Evolutionary conservation across 2,113 vertebrate genomes (phyloP).

Genomic region (Promerops cafer): DNA sequence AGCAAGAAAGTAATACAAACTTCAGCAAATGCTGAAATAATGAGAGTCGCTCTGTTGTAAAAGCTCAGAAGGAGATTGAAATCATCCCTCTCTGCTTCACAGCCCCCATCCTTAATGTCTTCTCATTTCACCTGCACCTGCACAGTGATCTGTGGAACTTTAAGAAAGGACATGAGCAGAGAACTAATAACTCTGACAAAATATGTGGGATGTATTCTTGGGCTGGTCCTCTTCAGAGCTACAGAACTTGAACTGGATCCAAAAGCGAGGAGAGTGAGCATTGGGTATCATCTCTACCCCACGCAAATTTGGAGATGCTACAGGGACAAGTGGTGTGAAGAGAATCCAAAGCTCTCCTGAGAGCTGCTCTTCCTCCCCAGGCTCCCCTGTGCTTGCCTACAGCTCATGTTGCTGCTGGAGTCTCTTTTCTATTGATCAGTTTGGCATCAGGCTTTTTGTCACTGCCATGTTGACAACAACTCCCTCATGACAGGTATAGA

Average conservation of each 20-base stretch:
- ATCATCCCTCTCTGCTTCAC: background rate
- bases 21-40: constrained; percentile 7
- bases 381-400: background rate
- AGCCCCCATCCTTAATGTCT: background rate
- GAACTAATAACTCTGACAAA: background rate
- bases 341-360: background rate
- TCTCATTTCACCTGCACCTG: background rate
- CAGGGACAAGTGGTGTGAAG: background rate
- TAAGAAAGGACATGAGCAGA: background rate
- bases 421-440: background rate
- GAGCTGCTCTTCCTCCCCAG: background rate
- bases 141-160: background rate
- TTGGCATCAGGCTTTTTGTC: background rate
- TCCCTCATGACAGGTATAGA: background rate
- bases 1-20: background rate
- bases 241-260: background rate
- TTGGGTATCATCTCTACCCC: background rate
- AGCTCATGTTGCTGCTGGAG: background rate
- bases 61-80: background rate
- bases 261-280: fast-evolving
- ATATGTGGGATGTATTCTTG: background rate
- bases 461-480: background rate
- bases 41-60: background rate
- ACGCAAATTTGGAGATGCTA: fast-evolving
- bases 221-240: background rate